Conservation (phyloP, 2,888 invertebrate genomes). For the Anticlea derivata region DNA sequence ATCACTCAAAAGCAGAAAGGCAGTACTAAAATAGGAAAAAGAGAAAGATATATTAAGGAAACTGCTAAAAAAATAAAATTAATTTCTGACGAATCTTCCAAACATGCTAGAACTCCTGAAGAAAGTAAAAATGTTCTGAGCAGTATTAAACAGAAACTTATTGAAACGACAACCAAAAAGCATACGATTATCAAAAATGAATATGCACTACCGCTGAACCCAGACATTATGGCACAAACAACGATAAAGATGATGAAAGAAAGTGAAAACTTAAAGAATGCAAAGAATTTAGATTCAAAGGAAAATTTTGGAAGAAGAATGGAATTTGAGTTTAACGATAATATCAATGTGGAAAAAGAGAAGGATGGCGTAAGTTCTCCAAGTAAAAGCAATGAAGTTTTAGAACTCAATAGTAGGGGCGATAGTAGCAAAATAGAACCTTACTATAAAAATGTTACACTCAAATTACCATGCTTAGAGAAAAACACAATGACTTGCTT, state of each 20-base stretch:
- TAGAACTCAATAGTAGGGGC: background rate
- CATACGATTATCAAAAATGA: no score
- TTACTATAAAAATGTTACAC: conserved; percentile 1
- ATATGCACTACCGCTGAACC: background rate
- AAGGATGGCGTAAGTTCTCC: background rate
- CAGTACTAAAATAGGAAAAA: conserved; percentile 25
- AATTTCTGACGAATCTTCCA: conserved; percentile 42
- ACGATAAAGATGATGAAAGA: conserved; percentile 37
- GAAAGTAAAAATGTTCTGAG: conserved; percentile 44
- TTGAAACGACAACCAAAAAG: conserved; percentile 22
- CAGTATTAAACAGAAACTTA: conserved; percentile 18
- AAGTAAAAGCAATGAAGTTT: background rate
- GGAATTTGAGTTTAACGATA: conserved; percentile 24
- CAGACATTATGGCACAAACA: background rate
- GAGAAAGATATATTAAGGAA: conserved; percentile 33
- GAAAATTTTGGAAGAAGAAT: conserved; percentile 27
- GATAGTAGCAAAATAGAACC: conserved; percentile 7
- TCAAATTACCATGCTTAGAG: conserved; percentile 36
- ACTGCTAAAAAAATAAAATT: conserved; percentile 48
- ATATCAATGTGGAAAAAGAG: conserved; percentile 20
- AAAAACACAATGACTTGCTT: conserved; percentile 46
- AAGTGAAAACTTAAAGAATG: background rate
- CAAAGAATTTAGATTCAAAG: conserved; percentile 18
- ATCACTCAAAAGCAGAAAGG: conserved; percentile 2
- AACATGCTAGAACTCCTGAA: conserved; percentile 37